Percentiles rank a stretch among this genome's conserved stretches.
Conservation (phyloP, 2,113 vertebrate genomes). For the Struthidea cinerea region DNA sequence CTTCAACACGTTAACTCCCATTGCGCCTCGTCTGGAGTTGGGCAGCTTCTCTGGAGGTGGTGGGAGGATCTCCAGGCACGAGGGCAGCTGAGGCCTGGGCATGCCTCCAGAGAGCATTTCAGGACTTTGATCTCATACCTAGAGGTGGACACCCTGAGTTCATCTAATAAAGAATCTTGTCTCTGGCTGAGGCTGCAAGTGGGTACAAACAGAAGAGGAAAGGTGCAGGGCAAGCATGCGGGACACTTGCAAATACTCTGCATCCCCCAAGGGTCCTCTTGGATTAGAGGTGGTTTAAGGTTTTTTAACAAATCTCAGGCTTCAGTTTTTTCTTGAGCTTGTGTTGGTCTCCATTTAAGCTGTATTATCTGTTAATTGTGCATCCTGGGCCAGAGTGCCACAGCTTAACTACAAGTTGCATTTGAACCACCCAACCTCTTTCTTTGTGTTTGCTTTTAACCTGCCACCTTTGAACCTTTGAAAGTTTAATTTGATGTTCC, state of each 20-base stretch:
- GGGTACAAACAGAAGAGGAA: not conserved
- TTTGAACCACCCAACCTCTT: not conserved
- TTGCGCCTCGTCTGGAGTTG: fast-evolving
- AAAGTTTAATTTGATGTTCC: not conserved
- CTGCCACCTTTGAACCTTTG: not conserved
- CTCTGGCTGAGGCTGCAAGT: not conserved
- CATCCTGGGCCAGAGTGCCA: not conserved
- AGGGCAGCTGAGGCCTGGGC: not conserved
- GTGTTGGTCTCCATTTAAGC: not conserved
- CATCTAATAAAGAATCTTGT: not conserved
- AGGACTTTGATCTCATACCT: not conserved
- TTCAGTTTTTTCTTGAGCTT: not conserved
- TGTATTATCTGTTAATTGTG: not conserved
- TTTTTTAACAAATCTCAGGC: not conserved
- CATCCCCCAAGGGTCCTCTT: not conserved
- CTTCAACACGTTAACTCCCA: not conserved
- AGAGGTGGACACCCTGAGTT: not conserved
- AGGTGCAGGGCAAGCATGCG: not conserved
- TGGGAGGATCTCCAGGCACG: not conserved
- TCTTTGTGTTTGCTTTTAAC: not conserved
- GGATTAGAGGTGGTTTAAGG: not conserved
- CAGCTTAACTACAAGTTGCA: not conserved
- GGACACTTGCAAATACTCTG: not conserved
- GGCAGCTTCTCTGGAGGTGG: not conserved
- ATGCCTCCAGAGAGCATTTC: not conserved